Evolutionary conservation across 2,113 vertebrate species (phyloP).

Genomic region (Tamias sibiricus): DNA sequence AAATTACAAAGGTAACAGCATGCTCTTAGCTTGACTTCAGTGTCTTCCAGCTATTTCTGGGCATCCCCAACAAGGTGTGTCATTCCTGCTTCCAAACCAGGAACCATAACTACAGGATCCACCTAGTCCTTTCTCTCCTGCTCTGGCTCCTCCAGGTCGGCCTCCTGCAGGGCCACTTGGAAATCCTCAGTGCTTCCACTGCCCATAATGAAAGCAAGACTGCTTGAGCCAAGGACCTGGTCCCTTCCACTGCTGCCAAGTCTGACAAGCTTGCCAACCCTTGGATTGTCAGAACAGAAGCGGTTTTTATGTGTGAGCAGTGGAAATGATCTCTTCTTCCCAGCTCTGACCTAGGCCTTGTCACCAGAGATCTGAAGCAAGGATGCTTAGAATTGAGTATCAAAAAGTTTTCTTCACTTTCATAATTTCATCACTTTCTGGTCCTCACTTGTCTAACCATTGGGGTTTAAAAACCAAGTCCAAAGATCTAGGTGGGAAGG

Average conservation of each 20-base stretch:
- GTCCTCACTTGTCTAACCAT: background rate
- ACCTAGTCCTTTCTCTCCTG: background rate
- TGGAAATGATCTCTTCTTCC: background rate
- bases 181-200: background rate
- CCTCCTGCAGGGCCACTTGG: background rate
- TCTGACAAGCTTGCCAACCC: background rate
- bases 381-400: background rate
- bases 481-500: background rate
- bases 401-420: background rate
- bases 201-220: background rate
- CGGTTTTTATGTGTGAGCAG: background rate
- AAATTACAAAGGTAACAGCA: constrained; percentile 51
- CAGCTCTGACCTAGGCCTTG: background rate
- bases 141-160: constrained; percentile 46
- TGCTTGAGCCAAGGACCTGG: background rate
- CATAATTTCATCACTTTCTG: no score
- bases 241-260: background rate
- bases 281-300: background rate
- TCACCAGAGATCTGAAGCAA: background rate
- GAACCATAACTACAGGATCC: background rate
- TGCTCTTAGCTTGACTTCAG: background rate
- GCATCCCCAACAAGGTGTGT: background rate
- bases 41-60: constrained; percentile 53
- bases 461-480: background rate
- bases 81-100: background rate